Evolutionary conservation across 1,140 invertebrate genomes (phyloP).

Genomic region (Drosophila pectinifera): DNA sequence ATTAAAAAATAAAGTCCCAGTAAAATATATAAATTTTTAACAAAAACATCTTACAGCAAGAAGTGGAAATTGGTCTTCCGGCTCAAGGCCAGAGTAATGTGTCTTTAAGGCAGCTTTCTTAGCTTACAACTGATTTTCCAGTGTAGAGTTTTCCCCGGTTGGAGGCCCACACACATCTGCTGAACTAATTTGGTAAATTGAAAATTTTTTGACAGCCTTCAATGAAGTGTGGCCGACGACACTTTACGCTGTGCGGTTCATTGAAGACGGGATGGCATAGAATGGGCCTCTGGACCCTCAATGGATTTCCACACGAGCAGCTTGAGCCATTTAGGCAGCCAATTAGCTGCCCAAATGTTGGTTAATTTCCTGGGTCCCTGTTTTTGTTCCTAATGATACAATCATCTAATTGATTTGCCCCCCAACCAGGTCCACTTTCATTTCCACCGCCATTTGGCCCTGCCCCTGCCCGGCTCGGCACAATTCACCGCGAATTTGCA

Average conservation of each 20-base stretch:
- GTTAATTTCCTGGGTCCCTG: slow-evolving; percentile 69
- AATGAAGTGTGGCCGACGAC: slow-evolving; percentile 78
- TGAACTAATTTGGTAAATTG: slow-evolving; percentile 78
- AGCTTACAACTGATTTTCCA: not conserved
- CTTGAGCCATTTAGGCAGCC: slow-evolving; percentile 76
- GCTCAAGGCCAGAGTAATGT: too few relatives aligned
- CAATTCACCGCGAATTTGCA: slow-evolving; percentile 67
- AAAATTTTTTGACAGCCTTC: slow-evolving; percentile 78
- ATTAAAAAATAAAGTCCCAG: not conserved
- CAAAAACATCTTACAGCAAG: too few relatives aligned
- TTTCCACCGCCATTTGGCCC: not conserved
- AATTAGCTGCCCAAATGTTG: slow-evolving; percentile 82
- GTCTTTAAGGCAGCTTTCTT: not conserved
- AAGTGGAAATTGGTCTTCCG: too few relatives aligned
- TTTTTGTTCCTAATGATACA: slow-evolving; percentile 75
- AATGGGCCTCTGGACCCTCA: slow-evolving; percentile 22
- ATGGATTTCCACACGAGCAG: slow-evolving; percentile 79
- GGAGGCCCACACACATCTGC: slow-evolving; percentile 23
- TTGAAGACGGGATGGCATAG: slow-evolving; percentile 47
- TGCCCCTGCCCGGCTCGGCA: slow-evolving; percentile 11
- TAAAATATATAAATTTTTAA: not conserved
- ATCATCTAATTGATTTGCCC: slow-evolving; percentile 78
- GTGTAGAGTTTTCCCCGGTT: slow-evolving; percentile 12
- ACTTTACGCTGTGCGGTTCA: slow-evolving; percentile 69
- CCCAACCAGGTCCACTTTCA: not conserved